Conservation (phyloP, 2,113 vertebrate genomes). For the Sylvilagus bachmani region DNA sequence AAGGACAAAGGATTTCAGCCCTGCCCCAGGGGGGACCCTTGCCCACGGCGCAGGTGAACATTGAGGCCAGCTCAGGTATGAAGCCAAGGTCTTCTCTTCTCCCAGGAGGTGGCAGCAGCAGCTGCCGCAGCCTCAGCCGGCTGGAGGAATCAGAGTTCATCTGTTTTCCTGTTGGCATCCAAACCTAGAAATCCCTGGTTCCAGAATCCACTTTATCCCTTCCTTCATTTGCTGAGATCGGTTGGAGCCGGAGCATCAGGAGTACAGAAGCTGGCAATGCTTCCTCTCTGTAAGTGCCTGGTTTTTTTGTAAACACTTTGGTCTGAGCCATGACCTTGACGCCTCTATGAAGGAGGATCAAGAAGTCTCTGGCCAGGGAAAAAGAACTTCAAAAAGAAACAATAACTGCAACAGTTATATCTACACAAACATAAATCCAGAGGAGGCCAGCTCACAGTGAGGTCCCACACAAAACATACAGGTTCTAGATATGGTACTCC, state of each 20-base stretch:
- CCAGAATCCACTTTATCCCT: conserved; percentile 64
- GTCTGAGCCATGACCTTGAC: conserved; percentile 78
- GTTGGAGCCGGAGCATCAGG: background rate
- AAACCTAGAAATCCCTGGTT: conserved; percentile 62
- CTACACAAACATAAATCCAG: background rate
- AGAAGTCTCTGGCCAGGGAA: conserved; percentile 50
- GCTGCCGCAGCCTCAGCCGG: conserved; percentile 23
- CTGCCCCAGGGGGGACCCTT: background rate
- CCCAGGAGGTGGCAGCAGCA: conserved; percentile 81
- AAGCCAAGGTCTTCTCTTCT: conserved; percentile 63
- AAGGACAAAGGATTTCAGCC: background rate
- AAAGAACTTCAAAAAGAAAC: conserved; percentile 66
- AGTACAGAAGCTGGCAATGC: conserved; percentile 58
- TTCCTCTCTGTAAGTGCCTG: conserved; percentile 62
- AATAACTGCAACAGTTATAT: conserved; percentile 35
- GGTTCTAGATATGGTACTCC: background rate
- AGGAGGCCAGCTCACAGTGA: background rate
- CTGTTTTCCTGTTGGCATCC: conserved; percentile 62
- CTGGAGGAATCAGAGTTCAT: conserved; percentile 51
- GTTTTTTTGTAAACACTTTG: conserved; percentile 71
- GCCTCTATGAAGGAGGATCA: conserved; percentile 62
- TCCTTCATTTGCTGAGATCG: conserved; percentile 53
- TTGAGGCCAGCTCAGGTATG: conserved; percentile 25
- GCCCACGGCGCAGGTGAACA: conserved; percentile 38
- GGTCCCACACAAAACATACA: background rate